Conservation (phyloP, 2,113 vertebrate species). For the Hiodon alosoides region DNA sequence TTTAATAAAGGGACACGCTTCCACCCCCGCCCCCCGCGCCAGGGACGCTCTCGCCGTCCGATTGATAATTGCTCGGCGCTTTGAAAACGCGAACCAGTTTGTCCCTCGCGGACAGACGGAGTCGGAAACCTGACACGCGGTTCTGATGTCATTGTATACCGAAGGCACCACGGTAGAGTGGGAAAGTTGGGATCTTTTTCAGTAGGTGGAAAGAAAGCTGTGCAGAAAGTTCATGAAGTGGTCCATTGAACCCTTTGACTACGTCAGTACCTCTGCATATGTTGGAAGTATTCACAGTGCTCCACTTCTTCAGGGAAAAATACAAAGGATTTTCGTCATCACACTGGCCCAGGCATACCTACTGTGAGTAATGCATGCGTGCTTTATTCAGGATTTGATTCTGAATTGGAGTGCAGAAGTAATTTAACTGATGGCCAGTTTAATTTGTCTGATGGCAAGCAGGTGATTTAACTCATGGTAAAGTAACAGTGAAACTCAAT, state of each 20-base stretch:
- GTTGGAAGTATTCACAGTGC: too few relatives aligned
- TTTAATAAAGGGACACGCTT: background rate
- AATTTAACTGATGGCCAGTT: background rate
- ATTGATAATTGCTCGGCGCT: constrained; percentile 3
- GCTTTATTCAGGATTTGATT: constrained; percentile 8
- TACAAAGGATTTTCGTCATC: too few relatives aligned
- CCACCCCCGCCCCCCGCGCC: background rate
- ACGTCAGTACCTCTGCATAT: too few relatives aligned
- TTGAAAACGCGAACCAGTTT: constrained; percentile 6
- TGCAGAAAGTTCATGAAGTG: too few relatives aligned
- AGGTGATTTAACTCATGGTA: background rate
- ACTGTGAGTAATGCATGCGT: background rate
- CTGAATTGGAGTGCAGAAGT: background rate
- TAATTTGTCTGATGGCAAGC: too few relatives aligned
- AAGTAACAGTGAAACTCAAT: background rate
- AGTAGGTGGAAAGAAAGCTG: background rate
- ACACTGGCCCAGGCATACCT: too few relatives aligned
- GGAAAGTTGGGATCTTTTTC: background rate
- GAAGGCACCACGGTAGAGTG: background rate
- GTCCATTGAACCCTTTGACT: too few relatives aligned
- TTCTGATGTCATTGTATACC: background rate
- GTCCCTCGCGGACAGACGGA: background rate
- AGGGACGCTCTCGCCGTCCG: background rate
- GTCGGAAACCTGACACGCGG: background rate
- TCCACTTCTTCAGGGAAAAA: too few relatives aligned